These are phyloP conservation scores for Dendrophyllia cribrosa DNA, from an alignment of 64 coral and sea anemone species.

Conservation along the genomic window DNA sequence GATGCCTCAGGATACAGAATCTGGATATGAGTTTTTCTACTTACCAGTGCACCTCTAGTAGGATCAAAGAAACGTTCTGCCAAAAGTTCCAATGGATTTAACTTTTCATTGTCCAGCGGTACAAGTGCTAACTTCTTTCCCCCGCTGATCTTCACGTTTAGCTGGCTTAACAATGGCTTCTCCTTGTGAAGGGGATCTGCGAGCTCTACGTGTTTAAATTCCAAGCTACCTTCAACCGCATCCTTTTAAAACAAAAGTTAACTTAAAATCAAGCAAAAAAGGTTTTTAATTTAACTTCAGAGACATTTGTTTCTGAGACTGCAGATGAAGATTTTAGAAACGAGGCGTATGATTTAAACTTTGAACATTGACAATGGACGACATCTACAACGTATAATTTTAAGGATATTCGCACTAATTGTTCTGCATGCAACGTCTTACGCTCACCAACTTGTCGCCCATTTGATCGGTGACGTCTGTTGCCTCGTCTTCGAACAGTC, in stretches of 20 bases:
- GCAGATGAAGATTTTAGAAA: too few species aligned
- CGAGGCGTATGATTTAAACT: too few species aligned
- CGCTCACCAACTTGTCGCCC: slow-evolving; percentile 37
- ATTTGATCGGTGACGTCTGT: background rate
- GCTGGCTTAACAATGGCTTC: slow-evolving; percentile 56
- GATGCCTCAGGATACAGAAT: background rate
- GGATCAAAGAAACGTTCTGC: slow-evolving; percentile 85
- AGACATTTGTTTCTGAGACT: too few species aligned
- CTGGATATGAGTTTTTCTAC: background rate
- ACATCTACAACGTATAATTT: too few species aligned
- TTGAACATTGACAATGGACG: too few species aligned
- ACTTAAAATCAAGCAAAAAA: too few species aligned
- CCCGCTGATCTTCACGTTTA: slow-evolving; percentile 45
- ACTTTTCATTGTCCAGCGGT: slow-evolving; percentile 43
- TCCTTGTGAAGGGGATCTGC: slow-evolving; percentile 53
- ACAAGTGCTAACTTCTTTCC: slow-evolving; percentile 69
- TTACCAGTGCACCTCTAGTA: slow-evolving; percentile 66
- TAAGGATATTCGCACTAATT: too few species aligned
- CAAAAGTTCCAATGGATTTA: slow-evolving; percentile 77
- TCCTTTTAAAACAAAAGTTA: slow-evolving; percentile 34
- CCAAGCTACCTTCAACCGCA: slow-evolving; percentile 50
- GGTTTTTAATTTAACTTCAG: too few species aligned
- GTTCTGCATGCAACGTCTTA: background rate
- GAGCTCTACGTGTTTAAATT: slow-evolving; percentile 78
- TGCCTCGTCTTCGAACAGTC: slow-evolving; percentile 38